Evolutionary conservation across 2,888 invertebrate species (phyloP).

Genomic region (Coelopa pilipes): DNA sequence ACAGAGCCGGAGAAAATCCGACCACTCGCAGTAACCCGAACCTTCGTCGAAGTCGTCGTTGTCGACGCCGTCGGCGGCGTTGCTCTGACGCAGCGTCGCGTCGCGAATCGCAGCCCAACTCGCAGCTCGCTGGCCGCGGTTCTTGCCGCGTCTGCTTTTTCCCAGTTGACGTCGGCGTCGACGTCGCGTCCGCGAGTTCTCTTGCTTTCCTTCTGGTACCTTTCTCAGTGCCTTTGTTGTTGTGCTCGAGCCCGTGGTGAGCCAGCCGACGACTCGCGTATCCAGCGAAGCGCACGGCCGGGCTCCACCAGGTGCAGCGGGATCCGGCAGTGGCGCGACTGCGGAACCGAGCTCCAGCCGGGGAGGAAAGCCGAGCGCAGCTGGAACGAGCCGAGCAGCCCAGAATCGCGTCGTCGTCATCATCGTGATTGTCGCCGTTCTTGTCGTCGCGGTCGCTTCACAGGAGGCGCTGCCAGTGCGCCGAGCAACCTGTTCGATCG

Average conservation of each 20-base stretch:
- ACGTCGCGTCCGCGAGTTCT: no score
- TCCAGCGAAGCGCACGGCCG: neutral
- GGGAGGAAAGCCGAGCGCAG: neutral
- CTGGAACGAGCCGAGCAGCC: neutral
- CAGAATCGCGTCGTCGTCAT: conserved; percentile 11
- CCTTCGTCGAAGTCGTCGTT: conserved; percentile 12
- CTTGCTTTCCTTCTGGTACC: neutral
- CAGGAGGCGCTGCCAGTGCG: conserved; percentile 11
- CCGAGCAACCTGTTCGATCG: conserved; percentile 17
- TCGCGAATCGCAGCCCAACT: neutral
- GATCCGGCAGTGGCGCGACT: conserved; percentile 24
- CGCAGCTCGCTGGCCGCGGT: neutral
- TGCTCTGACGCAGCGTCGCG: neutral
- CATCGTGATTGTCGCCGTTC: neutral
- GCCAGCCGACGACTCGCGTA: neutral
- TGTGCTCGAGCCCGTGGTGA: neutral
- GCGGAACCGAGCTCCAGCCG: neutral
- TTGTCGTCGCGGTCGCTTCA: conserved; percentile 21
- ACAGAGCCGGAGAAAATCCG: conserved; percentile 26
- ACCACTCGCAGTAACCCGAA: conserved; percentile 22
- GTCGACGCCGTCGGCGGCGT: neutral
- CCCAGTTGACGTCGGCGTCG: neutral
- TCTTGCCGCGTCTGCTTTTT: conserved; percentile 17
- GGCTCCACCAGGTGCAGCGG: conserved; percentile 25
- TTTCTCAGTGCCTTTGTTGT: neutral